phyloP scores from a whole-genome alignment of 2,888 invertebrate genomes.

The Drosophila infuscata region DNA sequence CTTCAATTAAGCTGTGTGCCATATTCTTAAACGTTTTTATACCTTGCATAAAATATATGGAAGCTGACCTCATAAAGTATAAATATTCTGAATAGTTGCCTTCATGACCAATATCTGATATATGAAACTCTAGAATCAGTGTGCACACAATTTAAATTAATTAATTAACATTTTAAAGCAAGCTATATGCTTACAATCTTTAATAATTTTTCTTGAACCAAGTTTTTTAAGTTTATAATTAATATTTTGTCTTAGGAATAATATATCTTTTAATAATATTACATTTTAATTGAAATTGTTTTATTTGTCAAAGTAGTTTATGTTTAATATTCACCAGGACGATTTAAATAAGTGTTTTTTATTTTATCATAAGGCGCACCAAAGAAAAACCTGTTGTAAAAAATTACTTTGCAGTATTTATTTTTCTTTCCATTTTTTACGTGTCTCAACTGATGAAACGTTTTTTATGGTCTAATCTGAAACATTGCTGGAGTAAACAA shows the following conservation, averaged over 20 bases:
- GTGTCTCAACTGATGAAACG: background rate
- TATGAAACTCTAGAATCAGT: no score
- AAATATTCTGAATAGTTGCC: background rate
- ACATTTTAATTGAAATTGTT: background rate
- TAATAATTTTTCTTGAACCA: no score
- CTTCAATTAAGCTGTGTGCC: background rate
- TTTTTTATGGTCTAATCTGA: background rate
- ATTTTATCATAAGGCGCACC: background rate
- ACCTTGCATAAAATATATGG: background rate
- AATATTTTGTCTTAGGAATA: no score
- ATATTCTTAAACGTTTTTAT: background rate
- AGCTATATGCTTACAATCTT: no score
- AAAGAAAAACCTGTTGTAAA: background rate
- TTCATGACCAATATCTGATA: no score
- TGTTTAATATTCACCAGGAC: background rate
- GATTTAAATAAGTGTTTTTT: background rate
- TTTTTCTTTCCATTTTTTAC: background rate
- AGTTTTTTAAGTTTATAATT: no score
- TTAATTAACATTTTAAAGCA: no score
- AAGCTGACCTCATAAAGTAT: background rate
- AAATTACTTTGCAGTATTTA: background rate
- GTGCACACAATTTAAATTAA: no score
- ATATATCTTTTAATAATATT: no score
- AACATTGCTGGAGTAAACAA: background rate
- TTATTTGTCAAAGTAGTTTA: background rate